Evolutionary conservation across 35 echinoderm and acorn worm species (phyloP).

Genomic region (Holothuria glaberrima): DNA sequence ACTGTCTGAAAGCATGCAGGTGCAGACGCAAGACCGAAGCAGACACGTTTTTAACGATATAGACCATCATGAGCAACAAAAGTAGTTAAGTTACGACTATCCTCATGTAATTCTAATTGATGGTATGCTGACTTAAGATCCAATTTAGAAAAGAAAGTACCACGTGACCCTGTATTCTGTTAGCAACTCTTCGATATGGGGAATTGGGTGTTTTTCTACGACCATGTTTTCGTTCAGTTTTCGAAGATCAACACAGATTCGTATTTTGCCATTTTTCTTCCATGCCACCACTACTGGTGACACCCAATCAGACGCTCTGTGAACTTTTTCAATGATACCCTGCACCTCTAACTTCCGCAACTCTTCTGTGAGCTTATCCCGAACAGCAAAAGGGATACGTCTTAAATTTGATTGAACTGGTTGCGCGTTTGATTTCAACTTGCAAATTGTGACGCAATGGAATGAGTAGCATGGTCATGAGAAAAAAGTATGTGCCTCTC

Average conservation of each 20-base stretch:
- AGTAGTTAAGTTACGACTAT: constrained; percentile 59
- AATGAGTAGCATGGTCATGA: neutral
- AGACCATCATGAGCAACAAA: constrained; percentile 74
- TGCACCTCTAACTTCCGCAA: constrained; percentile 8
- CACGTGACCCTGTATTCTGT: constrained; percentile 55
- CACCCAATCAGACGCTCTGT: constrained; percentile 67
- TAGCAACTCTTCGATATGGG: constrained; percentile 72
- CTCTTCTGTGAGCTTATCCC: constrained; percentile 52
- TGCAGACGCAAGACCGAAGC: constrained; percentile 73
- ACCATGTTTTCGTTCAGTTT: constrained; percentile 71
- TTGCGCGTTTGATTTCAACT: constrained; percentile 7
- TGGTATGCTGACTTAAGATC: constrained; percentile 75
- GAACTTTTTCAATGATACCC: constrained; percentile 56
- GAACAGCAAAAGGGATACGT: constrained; percentile 57
- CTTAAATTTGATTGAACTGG: constrained; percentile 66
- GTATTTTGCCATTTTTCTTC: constrained; percentile 63
- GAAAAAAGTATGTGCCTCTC: neutral
- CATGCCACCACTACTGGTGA: constrained; percentile 68
- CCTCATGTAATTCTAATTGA: constrained; percentile 56
- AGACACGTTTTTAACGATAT: constrained; percentile 64
- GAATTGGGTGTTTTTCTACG: constrained; percentile 68
- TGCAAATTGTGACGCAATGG: constrained; percentile 11
- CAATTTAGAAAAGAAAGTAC: constrained; percentile 65
- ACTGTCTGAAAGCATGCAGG: constrained; percentile 68
- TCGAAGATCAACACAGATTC: constrained; percentile 72